Evolutionary conservation across 2,797 vertebrate genomes (phyloP), one percentile per base, ranked within the genome.

Genomic region (Scyliorhinus canicula): DNA sequence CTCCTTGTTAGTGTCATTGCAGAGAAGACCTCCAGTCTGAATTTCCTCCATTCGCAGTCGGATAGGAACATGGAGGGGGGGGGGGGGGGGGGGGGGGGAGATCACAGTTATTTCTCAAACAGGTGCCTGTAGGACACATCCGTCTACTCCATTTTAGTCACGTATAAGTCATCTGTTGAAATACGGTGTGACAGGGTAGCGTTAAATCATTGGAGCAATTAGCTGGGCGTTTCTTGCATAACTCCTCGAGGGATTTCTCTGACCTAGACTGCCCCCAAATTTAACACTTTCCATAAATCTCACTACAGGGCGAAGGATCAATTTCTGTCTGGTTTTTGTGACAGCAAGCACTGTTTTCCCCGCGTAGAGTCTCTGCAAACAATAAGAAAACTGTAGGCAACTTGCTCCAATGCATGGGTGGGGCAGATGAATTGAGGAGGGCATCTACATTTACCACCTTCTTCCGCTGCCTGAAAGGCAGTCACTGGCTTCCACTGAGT

Each of bases 211-310:
- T 88, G 85, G 52, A 57, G 52, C 85, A 57, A 57, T 88, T 88
- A 60, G 85, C 35, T 88, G 52, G 85, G 52, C 1, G 85, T 88
- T 88, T 35, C 85, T 88, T 88, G 85, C 52, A 88, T 88, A 60
- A 88, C 85, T 57, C 85, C 85, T 88, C 1, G 55, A 88, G 85
- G 85, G 85, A 60, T 88, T n/a, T 88, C 85, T 57, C 85, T 88
- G 52, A 88, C 85, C 85, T 57, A 4, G 52, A 57, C 31, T 19
- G 55, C 55, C 52, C 35, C 55, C 14, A 35, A 14, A 35, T 57
- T 88, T 55, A 35, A 57, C 52, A 57, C 31, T 88, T 57, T 2
- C 85, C 31, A 60, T 88, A 88, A 88, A 88, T 88, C 55, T 88
- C 85, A 47, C 16, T 82, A 44, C 79, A 82, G 44, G 21, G 77